Evolutionary conservation across 2,797 vertebrate genomes (phyloP).

Genomic region (Cyprinella venusta): DNA sequence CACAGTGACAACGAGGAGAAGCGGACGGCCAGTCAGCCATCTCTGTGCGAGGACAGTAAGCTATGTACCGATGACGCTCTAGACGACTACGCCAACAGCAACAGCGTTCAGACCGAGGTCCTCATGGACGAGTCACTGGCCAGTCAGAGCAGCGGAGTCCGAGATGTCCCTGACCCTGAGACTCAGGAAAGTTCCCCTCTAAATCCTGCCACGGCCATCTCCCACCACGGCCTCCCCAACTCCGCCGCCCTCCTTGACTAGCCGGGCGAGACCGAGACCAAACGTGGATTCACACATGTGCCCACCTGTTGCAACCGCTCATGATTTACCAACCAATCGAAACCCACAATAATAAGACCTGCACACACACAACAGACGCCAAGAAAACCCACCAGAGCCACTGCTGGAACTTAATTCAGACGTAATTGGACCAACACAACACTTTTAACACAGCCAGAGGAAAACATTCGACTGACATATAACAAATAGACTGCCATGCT

Average conservation of each 20-base stretch:
- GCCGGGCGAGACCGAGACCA: slow-evolving; percentile 49
- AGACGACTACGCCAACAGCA: slow-evolving; percentile 86
- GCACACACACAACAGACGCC: slow-evolving; percentile 54
- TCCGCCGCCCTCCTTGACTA: slow-evolving; percentile 82
- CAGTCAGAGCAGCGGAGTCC: slow-evolving; percentile 88
- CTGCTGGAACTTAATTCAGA: slow-evolving; percentile 52
- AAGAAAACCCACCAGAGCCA: slow-evolving; percentile 47
- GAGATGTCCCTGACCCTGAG: slow-evolving; percentile 74
- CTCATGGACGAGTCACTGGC: slow-evolving; percentile 89
- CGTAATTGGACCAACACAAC: slow-evolving; percentile 40
- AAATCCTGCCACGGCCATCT: slow-evolving; percentile 65
- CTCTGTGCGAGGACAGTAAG: slow-evolving; percentile 88
- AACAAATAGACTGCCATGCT: slow-evolving; percentile 52
- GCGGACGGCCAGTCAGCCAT: slow-evolving; percentile 85
- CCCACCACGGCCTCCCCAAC: slow-evolving; percentile 76
- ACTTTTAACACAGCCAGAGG: slow-evolving; percentile 40
- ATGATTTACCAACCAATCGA: slow-evolving; percentile 51
- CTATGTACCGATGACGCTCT: slow-evolving; percentile 85
- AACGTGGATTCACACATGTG: slow-evolving; percentile 75
- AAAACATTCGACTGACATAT: slow-evolving; percentile 24
- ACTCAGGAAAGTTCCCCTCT: slow-evolving; percentile 79
- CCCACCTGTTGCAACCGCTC: slow-evolving; percentile 58
- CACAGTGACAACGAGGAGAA: slow-evolving; percentile 90
- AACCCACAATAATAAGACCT: slow-evolving; percentile 42
- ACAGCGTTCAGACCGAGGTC: slow-evolving; percentile 86